These are phyloP conservation scores for Symphodus melops DNA, from an alignment of 2,113 vertebrate genomes.

Conservation along the genomic window DNA sequence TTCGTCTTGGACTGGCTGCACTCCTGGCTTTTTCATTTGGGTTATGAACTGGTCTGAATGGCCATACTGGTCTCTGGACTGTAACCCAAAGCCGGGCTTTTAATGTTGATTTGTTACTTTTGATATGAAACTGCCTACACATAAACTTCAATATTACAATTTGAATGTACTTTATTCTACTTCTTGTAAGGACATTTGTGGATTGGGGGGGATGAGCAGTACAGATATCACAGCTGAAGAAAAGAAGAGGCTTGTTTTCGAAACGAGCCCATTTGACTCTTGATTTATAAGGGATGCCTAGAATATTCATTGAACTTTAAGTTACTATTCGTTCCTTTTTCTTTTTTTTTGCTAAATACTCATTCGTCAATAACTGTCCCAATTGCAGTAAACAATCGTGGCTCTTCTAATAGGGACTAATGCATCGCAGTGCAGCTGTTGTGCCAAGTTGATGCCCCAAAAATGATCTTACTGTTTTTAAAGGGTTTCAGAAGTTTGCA, in stretches of 20 bases:
- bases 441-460: constrained; percentile 58
- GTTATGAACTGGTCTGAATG: constrained; percentile 42
- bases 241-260: constrained; percentile 31
- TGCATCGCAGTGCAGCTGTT: constrained; percentile 2
- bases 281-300: constrained; percentile 16
- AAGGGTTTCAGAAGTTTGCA: not conserved
- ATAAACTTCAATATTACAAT: constrained; percentile 59
- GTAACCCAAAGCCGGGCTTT: constrained; percentile 43
- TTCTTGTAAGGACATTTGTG: constrained; percentile 20
- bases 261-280: constrained; percentile 51
- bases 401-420: constrained; percentile 19
- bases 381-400: constrained; percentile 57
- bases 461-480: constrained; percentile 30
- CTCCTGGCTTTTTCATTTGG: constrained; percentile 43
- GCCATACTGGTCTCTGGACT: constrained; percentile 52
- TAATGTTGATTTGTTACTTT: constrained; percentile 47
- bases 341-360: constrained; percentile 43
- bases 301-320: constrained; percentile 15
- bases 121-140: constrained; percentile 42
- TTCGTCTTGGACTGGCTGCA: constrained; percentile 12
- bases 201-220: not conserved
- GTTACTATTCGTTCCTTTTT: constrained; percentile 46
- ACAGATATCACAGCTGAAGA: too few relatives aligned
- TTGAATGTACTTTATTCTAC: constrained; percentile 66
- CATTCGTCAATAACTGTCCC: constrained; percentile 47